Evolutionary conservation across 2,888 invertebrate genomes (phyloP).

Genomic region (Thalpophila matura): DNA sequence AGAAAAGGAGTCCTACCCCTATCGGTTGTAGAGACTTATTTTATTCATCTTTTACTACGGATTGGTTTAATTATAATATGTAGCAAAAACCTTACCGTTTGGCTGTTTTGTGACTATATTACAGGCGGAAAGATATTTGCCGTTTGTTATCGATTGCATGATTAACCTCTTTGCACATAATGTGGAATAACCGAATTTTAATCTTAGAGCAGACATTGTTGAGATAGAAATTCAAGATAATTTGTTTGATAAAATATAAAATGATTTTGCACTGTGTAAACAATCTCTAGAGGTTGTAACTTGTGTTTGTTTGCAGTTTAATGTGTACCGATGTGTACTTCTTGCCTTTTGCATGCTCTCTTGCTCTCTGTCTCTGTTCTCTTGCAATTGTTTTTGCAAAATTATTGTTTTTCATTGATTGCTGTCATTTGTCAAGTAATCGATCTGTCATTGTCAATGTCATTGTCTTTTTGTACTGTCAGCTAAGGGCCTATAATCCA

Average conservation of each 20-base stretch:
- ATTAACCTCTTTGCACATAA: conserved; percentile 76
- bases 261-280: background rate
- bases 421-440: too few species aligned
- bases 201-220: conserved; percentile 80
- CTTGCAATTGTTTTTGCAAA: conserved; percentile 15
- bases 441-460: too few species aligned
- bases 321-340: too few species aligned
- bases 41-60: too few species aligned
- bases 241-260: background rate
- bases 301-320: too few species aligned
- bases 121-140: conserved; percentile 67
- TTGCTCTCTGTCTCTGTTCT: too few species aligned
- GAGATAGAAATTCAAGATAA: background rate
- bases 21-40: too few species aligned
- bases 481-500: too few species aligned
- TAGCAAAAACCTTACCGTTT: conserved; percentile 56
- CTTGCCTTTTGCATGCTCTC: too few species aligned
- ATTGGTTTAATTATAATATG: background rate
- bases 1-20: too few species aligned
- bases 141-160: conserved; percentile 68
- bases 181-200: conserved; percentile 71
- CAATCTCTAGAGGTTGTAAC: background rate
- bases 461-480: too few species aligned
- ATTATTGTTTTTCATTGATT: too few species aligned
- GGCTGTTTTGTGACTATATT: conserved; percentile 52